These are phyloP conservation scores for Smithornis capensis DNA, from an alignment of 2,113 vertebrate species.

Conservation along the genomic window DNA sequence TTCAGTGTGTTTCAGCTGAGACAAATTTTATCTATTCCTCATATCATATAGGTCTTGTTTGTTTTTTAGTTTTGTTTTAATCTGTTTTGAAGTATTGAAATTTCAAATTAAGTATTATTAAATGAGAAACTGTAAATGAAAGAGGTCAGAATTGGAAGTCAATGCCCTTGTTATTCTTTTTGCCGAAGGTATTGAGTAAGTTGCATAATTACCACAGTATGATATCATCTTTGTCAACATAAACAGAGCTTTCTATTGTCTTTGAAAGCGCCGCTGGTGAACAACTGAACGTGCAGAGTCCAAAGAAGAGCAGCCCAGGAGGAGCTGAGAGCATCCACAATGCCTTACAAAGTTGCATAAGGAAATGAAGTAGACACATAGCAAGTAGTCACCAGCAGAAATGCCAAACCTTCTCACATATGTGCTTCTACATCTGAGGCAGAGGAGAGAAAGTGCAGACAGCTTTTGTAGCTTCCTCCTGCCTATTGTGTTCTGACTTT, in stretches of 20 bases:
- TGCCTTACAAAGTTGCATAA: neutral
- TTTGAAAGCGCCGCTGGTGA: slow-evolving; percentile 35
- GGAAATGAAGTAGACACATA: neutral
- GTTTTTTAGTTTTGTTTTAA: neutral
- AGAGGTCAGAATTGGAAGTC: neutral
- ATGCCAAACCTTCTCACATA: neutral
- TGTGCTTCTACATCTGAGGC: neutral
- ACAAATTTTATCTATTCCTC: neutral
- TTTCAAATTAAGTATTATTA: slow-evolving; percentile 40
- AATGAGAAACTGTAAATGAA: slow-evolving; percentile 21
- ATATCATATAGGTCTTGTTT: neutral
- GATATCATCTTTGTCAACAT: slow-evolving; percentile 44
- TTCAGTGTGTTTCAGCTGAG: neutral
- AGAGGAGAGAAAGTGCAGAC: neutral
- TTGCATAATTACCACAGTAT: slow-evolving; percentile 55
- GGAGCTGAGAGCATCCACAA: slow-evolving; percentile 29
- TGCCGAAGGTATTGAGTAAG: slow-evolving; percentile 45
- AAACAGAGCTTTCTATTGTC: slow-evolving; percentile 5
- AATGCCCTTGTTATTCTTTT: slow-evolving; percentile 40
- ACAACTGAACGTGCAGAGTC: neutral
- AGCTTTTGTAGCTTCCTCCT: neutral
- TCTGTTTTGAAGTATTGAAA: slow-evolving; percentile 31
- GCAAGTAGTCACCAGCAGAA: slow-evolving; percentile 15
- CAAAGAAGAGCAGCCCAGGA: slow-evolving; percentile 3
- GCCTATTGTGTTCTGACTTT: neutral